phyloP scores from a whole-genome alignment of 2,113 vertebrate genomes.

The Nettapus auritus region DNA sequence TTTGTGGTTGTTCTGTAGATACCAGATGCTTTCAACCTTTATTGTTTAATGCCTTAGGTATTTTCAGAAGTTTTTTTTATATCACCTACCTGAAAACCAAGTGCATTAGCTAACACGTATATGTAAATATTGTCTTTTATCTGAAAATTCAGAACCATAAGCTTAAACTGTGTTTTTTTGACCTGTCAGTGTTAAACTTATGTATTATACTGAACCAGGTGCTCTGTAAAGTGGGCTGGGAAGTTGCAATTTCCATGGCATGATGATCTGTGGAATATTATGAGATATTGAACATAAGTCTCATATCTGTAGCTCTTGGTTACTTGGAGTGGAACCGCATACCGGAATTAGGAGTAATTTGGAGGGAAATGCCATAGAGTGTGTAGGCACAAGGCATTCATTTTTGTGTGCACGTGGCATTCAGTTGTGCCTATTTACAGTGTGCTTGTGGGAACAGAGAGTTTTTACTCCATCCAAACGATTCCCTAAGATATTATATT shows the following conservation, averaged over 20 bases:
- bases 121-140: neutral
- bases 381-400: neutral
- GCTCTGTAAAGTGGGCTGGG: neutral
- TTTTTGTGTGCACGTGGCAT: neutral
- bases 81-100: neutral
- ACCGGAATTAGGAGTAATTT: neutral
- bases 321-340: neutral
- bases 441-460: neutral
- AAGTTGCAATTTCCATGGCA: neutral
- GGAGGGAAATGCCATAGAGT: neutral
- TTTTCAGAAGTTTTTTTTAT: neutral
- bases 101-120: fast-evolving
- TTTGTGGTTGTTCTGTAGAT: neutral
- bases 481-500: neutral
- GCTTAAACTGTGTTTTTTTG: neutral
- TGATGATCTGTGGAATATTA: neutral
- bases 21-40: neutral
- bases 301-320: neutral
- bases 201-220: neutral
- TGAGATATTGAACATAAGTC: neutral
- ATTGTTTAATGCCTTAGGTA: neutral
- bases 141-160: neutral
- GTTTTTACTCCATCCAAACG: neutral
- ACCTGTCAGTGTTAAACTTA: neutral
- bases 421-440: fast-evolving